Conservation (phyloP, 2,888 invertebrate species). For the Malacosoma neustria region DNA sequence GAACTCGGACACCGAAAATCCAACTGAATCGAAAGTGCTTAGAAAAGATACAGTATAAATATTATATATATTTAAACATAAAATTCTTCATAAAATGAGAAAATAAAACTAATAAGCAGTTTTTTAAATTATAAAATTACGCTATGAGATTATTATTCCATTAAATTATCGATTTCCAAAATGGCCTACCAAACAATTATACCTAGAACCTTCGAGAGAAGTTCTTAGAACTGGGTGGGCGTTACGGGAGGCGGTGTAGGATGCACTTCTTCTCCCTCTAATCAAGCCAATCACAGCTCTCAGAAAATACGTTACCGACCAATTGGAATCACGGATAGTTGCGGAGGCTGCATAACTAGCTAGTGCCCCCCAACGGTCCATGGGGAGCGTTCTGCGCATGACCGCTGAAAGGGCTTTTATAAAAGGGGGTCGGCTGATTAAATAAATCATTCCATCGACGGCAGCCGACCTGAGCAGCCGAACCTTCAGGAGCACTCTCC, state of each 20-base stretch:
- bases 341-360: neutral
- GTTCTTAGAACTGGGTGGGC: neutral
- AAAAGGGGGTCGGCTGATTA: neutral
- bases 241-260: neutral
- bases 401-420: neutral
- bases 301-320: neutral
- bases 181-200: neutral
- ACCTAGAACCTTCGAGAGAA: neutral
- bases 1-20: too few species aligned
- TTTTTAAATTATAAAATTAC: too few species aligned
- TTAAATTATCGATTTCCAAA: too few species aligned
- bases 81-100: too few species aligned
- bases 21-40: too few species aligned
- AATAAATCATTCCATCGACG: neutral
- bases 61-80: too few species aligned
- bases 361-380: neutral
- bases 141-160: too few species aligned
- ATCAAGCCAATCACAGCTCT: too few species aligned
- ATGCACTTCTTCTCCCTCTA: neutral
- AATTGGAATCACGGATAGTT: neutral
- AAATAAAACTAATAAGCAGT: too few species aligned
- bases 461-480: neutral
- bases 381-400: neutral
- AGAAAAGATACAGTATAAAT: too few species aligned
- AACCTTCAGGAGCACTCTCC: neutral